phyloP scores from a whole-genome alignment of 2,797 vertebrate species.

The Staurois parvus region DNA sequence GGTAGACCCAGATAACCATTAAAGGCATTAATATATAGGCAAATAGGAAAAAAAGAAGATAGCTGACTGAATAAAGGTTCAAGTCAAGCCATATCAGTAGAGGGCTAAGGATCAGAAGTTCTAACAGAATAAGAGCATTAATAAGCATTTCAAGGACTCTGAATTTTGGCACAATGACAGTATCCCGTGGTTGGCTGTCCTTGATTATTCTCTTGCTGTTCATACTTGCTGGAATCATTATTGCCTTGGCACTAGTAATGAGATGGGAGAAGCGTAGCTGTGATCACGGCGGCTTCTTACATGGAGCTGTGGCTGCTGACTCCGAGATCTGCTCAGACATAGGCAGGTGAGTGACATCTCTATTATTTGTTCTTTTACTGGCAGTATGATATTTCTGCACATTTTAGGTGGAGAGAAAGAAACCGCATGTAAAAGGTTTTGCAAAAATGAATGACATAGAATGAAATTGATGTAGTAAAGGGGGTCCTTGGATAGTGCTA shows the following conservation, averaged over 20 bases:
- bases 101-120: not conserved
- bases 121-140: not conserved
- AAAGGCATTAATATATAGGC: not conserved
- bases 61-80: no score
- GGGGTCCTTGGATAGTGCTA: not conserved
- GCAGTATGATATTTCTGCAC: not conserved
- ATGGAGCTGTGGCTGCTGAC: conserved; percentile 65
- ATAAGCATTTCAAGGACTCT: not conserved
- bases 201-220: conserved; percentile 52
- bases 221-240: conserved; percentile 55
- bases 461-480: not conserved
- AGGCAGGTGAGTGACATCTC: conserved; percentile 67
- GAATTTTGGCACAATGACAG: conserved; percentile 33
- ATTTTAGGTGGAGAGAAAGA: not conserved
- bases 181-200: conserved; percentile 38
- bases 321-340: conserved; percentile 68
- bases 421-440: not conserved
- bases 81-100: not conserved
- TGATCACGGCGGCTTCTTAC: conserved; percentile 52
- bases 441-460: not conserved
- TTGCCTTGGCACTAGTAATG: conserved; percentile 25
- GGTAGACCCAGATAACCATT: not conserved
- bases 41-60: no score
- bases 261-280: conserved; percentile 8
- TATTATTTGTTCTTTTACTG: not conserved